Percentiles rank a stretch among this genome's conserved stretches.
phyloP scores from a whole-genome alignment of 1,140 invertebrate species.

The Drosophila takahashii region DNA sequence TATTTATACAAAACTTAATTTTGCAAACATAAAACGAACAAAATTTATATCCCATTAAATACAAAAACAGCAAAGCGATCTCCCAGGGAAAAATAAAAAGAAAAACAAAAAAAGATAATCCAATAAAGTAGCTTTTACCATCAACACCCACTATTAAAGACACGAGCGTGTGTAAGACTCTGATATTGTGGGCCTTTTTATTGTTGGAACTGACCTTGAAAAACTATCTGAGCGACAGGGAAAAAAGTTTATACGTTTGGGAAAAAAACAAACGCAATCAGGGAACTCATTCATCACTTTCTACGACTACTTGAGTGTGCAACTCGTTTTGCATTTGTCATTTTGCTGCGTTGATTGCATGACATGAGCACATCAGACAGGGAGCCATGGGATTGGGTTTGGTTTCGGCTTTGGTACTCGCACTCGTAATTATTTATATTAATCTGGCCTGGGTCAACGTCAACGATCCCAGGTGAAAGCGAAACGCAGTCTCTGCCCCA shows the following conservation, averaged over 20 bases:
- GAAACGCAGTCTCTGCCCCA: slow-evolving; percentile 33
- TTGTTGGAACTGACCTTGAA: slow-evolving; percentile 47
- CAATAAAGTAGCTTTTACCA: slow-evolving; percentile 25
- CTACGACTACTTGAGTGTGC: slow-evolving; percentile 44
- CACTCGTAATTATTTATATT: slow-evolving; percentile 77
- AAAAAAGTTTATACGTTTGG: slow-evolving; percentile 18
- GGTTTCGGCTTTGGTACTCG: slow-evolving; percentile 26
- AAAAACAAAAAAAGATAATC: slow-evolving; percentile 24
- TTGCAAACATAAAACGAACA: slow-evolving; percentile 39
- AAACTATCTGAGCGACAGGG: slow-evolving; percentile 2
- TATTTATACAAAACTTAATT: slow-evolving; percentile 53
- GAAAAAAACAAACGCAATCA: slow-evolving; percentile 44
- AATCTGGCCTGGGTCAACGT: slow-evolving; percentile 70
- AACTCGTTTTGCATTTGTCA: slow-evolving; percentile 79
- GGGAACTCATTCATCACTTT: slow-evolving; percentile 62
- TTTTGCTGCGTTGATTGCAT: slow-evolving; percentile 71
- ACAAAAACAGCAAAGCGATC: slow-evolving; percentile 27
- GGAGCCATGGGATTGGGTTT: slow-evolving; percentile 11
- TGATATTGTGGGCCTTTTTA: slow-evolving; percentile 21
- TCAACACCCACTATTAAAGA: slow-evolving; percentile 31
- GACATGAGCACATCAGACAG: slow-evolving; percentile 71
- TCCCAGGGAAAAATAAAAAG: slow-evolving; percentile 9
- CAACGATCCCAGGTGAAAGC: slow-evolving; percentile 65
- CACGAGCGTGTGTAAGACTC: slow-evolving; percentile 48
- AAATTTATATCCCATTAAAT: slow-evolving; percentile 63